Evolutionary conservation across 2,797 vertebrate genomes (phyloP).

Genomic region (Cuniculus paca): DNA sequence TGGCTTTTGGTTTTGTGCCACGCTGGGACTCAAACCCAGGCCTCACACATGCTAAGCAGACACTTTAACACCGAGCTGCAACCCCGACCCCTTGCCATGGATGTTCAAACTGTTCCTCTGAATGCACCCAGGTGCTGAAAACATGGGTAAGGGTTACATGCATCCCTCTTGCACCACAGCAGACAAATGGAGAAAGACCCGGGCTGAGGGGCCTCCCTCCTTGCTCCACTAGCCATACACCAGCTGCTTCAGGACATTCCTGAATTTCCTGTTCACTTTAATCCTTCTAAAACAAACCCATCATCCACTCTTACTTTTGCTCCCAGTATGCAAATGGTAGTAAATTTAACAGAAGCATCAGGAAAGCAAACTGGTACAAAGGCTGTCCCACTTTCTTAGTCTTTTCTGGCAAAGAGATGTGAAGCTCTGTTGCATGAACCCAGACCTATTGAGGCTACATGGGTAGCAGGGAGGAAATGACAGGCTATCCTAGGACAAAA

Average conservation of each 20-base stretch:
- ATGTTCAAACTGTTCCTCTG: conserved; percentile 77
- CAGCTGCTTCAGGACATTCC: conserved; percentile 68
- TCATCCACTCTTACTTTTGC: conserved; percentile 64
- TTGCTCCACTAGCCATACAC: conserved; percentile 36
- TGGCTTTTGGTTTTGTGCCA: not conserved
- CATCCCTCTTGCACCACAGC: not conserved
- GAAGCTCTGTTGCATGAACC: conserved; percentile 27
- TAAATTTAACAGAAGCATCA: conserved; percentile 68
- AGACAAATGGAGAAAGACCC: conserved; percentile 64
- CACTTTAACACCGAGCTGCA: not conserved
- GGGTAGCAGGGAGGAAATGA: not conserved
- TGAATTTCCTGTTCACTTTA: conserved; percentile 75
- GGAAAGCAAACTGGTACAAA: conserved; percentile 67
- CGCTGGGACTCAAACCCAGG: not conserved
- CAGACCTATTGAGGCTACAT: not conserved
- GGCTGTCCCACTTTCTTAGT: conserved; percentile 58
- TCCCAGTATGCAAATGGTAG: conserved; percentile 78
- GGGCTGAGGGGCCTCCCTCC: conserved; percentile 10
- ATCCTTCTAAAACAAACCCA: conserved; percentile 78
- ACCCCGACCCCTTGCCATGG: not conserved
- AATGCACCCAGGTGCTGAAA: conserved; percentile 68
- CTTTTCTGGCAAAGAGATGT: conserved; percentile 64
- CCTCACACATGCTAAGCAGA: not conserved
- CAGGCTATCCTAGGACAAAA: not conserved
- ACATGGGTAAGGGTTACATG: conserved; percentile 68